Percentiles rank a stretch among this genome's conserved stretches.
Evolutionary conservation across 2,113 vertebrate genomes (phyloP).

Genomic region (Mirounga angustirostris): DNA sequence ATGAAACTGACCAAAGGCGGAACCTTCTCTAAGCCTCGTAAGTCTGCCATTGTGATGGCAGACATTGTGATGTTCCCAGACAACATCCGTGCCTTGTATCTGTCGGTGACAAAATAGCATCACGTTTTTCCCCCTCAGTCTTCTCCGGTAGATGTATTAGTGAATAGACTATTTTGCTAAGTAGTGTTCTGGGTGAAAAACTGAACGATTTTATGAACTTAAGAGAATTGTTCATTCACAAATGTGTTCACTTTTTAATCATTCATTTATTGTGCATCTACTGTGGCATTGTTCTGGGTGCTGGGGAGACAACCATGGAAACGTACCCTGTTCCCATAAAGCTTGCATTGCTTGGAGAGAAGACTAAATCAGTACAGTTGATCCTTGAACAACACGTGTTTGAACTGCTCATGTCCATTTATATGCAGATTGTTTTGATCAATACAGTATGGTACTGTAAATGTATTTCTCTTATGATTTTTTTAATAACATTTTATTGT

Average conservation of each 20-base stretch:
- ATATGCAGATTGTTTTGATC: background rate
- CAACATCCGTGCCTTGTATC: background rate
- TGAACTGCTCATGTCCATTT: background rate
- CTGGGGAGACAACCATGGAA: background rate
- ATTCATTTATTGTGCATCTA: background rate
- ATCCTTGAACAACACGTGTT: background rate
- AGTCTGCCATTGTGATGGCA: background rate
- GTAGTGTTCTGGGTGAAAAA: background rate
- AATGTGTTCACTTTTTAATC: background rate
- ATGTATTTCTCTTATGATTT: background rate
- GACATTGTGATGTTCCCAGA: background rate
- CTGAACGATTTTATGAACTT: background rate
- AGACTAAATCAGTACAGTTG: background rate
- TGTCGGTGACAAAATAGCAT: background rate
- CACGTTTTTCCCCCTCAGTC: background rate
- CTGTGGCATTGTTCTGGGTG: background rate
- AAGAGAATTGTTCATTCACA: background rate
- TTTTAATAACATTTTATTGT: background rate
- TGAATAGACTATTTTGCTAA: background rate
- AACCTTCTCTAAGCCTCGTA: background rate
- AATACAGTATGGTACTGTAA: background rate
- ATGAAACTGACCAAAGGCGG: background rate
- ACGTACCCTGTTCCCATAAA: background rate
- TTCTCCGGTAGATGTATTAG: background rate
- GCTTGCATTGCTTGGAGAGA: background rate